Base-by-base conservation (phyloP, 1,140 invertebrate genomes). In the Tachypleus tridentatus region DNA sequence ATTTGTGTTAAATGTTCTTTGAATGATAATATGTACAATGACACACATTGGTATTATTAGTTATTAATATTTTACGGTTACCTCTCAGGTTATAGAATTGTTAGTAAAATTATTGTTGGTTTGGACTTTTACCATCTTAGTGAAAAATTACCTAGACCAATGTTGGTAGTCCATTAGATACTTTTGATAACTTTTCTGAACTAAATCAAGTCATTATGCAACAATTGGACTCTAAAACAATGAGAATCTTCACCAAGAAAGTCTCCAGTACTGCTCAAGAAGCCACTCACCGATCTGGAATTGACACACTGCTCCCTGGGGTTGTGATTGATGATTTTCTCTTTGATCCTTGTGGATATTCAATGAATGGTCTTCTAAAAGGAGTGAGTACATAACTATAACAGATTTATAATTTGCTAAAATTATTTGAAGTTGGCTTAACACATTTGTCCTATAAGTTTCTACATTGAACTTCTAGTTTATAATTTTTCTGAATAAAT, bases 261-360 rank as follows among this genome's bases (percentile, higher is more conserved):
- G 78, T 83, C 4, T 91, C 86, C 69, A 78, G 82, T 4, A 85
- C 85, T 60, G 93, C 89, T 4, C 78, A 82, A n/a, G 88, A 96
- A 70, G 94, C 93, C 10, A 98, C 94, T 5, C 81, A 93, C 85
- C 88, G 86, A 77, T 92, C 94, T 47, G 94, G 95, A 62, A 98
- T 98, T 67, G 86, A 93, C 75, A 87, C 89, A 72, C 84, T 99
- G 51, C 85, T 99, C 65, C 95, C 96, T 3, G 90, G 88, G 61
- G 92, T 95, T 83, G 78, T 87, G 53, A 97, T 98, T 70, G 96
- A 99, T 79, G 96, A 98, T 74, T 97, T 88, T 75, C 80, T 98
- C 51, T 99, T 99, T 77, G 91, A 98, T 70, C 97, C 97, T 0
- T 98, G 95, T 78, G 97, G 97, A 51, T 99, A 99, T 77, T 98